A percentile compares a stretch with the other conserved stretches of the same genome.
phyloP scores from a whole-genome alignment of 2,888 invertebrate genomes.

The Seira musarum region DNA sequence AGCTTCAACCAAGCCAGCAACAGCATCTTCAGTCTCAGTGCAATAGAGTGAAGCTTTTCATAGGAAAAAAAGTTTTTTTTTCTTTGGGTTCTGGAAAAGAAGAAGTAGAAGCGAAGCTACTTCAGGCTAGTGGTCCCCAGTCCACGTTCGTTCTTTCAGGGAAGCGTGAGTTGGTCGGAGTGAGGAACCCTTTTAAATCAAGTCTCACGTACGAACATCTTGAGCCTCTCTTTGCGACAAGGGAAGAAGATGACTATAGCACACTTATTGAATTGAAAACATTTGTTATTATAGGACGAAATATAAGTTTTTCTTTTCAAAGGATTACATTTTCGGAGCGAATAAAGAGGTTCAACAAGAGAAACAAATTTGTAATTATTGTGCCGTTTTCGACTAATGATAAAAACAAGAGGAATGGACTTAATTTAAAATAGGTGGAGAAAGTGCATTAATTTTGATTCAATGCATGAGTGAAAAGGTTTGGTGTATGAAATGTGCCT shows the following conservation, averaged over 20 bases:
- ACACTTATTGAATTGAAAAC: not conserved
- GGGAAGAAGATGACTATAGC: not conserved
- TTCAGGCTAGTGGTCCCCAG: constrained; percentile 40
- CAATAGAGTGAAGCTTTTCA: not conserved
- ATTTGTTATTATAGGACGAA: not conserved
- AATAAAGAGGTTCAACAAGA: not conserved
- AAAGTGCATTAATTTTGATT: not conserved
- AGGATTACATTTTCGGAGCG: not conserved
- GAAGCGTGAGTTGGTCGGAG: constrained; percentile 44
- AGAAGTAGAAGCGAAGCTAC: constrained; percentile 38
- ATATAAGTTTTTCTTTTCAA: not conserved
- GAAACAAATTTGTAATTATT: constrained; percentile 2
- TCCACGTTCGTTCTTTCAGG: constrained; percentile 57
- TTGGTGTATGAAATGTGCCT: constrained; percentile 1
- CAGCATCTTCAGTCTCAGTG: not conserved
- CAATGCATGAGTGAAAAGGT: not conserved
- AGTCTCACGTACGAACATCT: constrained; percentile 32
- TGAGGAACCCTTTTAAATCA: constrained; percentile 50
- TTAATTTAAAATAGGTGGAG: not conserved
- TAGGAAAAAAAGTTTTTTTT: not conserved
- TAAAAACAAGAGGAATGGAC: not conserved
- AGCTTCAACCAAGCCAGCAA: constrained; percentile 4
- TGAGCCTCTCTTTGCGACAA: not conserved
- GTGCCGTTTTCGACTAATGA: not conserved
- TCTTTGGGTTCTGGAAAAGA: not conserved